phyloP scores from a whole-genome alignment of 2,797 vertebrate genomes.

The Siniperca scherzeri region DNA sequence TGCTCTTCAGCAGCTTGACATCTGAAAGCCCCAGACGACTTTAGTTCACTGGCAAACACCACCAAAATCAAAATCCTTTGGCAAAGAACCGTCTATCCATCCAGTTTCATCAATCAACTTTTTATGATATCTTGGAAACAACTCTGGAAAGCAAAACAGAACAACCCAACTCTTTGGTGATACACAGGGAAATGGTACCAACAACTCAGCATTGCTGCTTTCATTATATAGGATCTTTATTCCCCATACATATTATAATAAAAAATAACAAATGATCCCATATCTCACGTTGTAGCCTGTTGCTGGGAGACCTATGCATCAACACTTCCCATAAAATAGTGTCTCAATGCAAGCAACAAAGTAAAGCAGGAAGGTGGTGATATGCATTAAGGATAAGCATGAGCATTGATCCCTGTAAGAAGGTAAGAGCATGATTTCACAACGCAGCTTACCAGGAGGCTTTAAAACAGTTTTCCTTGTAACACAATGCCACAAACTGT shows the following conservation, averaged over 20 bases:
- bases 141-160: not conserved
- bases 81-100: not conserved
- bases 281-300: conserved; percentile 1
- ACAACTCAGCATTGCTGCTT: not conserved
- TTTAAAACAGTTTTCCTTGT: not conserved
- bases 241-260: not conserved
- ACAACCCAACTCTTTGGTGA: not conserved
- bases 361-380: conserved; percentile 11
- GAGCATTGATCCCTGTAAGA: conserved; percentile 51
- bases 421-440: conserved; percentile 41
- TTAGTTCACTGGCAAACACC: not conserved
- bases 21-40: not conserved
- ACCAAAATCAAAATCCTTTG: not conserved
- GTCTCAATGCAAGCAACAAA: conserved; percentile 14
- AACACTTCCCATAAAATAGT: conserved; percentile 24
- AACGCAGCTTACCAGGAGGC: conserved; percentile 29
- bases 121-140: not conserved
- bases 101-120: not conserved
- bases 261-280: not conserved
- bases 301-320: not conserved
- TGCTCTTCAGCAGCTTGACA: not conserved
- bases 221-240: not conserved
- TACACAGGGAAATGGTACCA: not conserved
- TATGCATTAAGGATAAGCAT: conserved; percentile 54
- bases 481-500: conserved; percentile 17